Evolutionary conservation across 1,140 invertebrate species (phyloP).

Genomic region (Amyelois transitella): DNA sequence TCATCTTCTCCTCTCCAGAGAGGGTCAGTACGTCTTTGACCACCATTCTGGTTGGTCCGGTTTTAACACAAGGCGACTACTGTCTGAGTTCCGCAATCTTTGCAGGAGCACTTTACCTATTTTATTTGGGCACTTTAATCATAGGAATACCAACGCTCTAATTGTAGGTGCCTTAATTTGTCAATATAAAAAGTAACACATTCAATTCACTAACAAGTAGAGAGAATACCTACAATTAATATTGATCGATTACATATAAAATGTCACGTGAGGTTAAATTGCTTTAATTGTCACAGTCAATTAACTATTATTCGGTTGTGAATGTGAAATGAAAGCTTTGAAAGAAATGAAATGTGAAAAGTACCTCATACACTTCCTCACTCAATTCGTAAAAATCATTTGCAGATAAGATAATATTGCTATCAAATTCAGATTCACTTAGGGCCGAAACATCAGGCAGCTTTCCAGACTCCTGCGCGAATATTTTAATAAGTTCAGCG

Average conservation of each 20-base stretch:
- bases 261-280: not conserved
- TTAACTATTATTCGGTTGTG: not conserved
- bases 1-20: too few relatives aligned
- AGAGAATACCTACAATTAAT: too few relatives aligned
- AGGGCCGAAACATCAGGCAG: slow-evolving; percentile 31
- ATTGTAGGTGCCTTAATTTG: too few relatives aligned
- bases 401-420: slow-evolving; percentile 62
- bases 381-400: slow-evolving; percentile 70
- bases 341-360: slow-evolving; percentile 6
- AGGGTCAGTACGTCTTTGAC: too few relatives aligned
- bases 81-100: too few relatives aligned
- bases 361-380: slow-evolving; percentile 73
- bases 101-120: too few relatives aligned
- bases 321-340: not conserved
- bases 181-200: too few relatives aligned
- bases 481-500: slow-evolving; percentile 52
- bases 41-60: too few relatives aligned
- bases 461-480: slow-evolving; percentile 33
- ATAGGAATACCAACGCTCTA: too few relatives aligned
- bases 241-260: not conserved
- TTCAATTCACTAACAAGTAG: too few relatives aligned
- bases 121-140: too few relatives aligned
- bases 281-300: not conserved
- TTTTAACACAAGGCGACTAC: too few relatives aligned
- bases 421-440: slow-evolving; percentile 52